Evolutionary conservation across 2,888 invertebrate species (phyloP), one percentile per base, ranked within the genome.

Genomic region (Macroteleia sp.): DNA sequence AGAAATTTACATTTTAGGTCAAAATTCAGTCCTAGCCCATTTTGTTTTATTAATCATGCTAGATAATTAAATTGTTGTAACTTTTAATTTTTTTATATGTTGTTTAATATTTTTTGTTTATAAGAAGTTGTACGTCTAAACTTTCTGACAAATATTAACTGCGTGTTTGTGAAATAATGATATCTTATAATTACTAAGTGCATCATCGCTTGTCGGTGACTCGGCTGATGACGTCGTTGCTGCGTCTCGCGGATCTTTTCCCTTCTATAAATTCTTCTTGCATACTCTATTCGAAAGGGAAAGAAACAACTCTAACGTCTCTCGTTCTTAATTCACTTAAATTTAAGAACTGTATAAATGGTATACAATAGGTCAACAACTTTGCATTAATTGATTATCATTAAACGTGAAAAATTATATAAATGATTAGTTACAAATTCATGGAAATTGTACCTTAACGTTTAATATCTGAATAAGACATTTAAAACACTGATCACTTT

Each of bases 181-280:
- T 73, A 56, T 56, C 67, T 64, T 54, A 57, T 66, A 64, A 78
- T 78, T 66, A 74, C 42, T 52, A 64, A 61, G 67, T 77, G 77
- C 73, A 73, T 77, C 77, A 57, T 77, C 56, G 69, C 46, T 70
- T 54, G 59, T 64, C 61, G 34, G 57, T 69, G 69, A 73, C 42
- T 78, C 42, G 54, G 54, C 48, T 61, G 74, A 78, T 74, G 74
- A 74, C 69, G 73, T 42, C 69, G 61, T 61, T 71, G 66, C 77
- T 70, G 77, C 64, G 36, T 39, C 42, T 62, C 22, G 36, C 52
- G 42, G 30, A 48, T 59, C 32, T 57, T 20, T 50, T 36, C 22
- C 17, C 22, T 44, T n/a, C 19, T 39, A 25, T 30, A 30, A 34
- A 66, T 66, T 30, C 32, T 56, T 22, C 5, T 48, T 16, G n/a